Conservation (phyloP, 2,797 vertebrate species). For the Cheirogaleus major region DNA sequence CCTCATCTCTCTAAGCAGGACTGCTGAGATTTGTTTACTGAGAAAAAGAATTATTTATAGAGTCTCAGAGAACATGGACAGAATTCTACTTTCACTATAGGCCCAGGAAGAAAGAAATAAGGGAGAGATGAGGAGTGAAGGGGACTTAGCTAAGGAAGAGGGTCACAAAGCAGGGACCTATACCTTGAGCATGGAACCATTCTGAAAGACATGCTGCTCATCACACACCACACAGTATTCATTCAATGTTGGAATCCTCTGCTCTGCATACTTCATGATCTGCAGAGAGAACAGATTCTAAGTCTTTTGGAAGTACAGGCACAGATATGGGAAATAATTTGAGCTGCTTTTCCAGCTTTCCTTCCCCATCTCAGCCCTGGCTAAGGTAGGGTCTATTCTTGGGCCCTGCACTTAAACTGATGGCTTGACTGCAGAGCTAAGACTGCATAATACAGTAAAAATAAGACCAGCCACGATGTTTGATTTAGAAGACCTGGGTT, state of each 20-base stretch:
- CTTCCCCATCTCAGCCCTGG: background rate
- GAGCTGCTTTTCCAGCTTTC: conserved; percentile 5
- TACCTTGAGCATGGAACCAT: conserved; percentile 99
- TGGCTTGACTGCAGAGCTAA: background rate
- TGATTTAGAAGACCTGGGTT: background rate
- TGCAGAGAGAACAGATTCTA: conserved; percentile 74
- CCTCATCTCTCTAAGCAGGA: background rate
- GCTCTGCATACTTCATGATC: conserved; percentile 99
- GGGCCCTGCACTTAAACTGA: background rate
- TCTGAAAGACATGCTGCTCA: conserved; percentile 99
- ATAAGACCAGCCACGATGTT: background rate
- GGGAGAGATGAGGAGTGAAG: background rate
- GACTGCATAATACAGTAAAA: background rate
- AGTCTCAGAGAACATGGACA: background rate
- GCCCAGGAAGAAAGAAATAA: background rate
- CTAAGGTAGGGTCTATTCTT: background rate
- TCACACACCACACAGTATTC: conserved; percentile 99
- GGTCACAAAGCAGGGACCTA: fast-evolving
- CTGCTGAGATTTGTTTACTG: background rate
- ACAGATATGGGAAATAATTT: background rate
- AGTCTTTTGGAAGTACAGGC: background rate
- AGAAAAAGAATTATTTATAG: conserved; percentile 47
- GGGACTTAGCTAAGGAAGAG: background rate
- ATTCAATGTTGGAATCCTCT: conserved; percentile 97
- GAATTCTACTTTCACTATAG: background rate